A percentile compares a stretch with the other conserved stretches of the same genome.
Conservation (phyloP, 1,140 invertebrate genomes). For the Drosophila prosaltans region DNA sequence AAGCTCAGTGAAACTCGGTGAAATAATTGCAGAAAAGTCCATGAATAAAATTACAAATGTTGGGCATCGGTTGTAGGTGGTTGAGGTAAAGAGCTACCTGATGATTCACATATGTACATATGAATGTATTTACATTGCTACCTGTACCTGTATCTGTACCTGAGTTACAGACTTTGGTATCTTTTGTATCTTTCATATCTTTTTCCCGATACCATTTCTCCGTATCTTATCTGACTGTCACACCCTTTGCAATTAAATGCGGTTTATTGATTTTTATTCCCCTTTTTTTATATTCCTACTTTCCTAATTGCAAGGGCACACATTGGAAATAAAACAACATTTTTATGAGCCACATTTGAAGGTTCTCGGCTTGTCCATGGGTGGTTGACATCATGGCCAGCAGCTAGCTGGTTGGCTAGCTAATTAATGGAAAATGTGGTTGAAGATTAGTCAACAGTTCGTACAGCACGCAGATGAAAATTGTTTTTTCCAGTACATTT, state of each 20-base stretch:
- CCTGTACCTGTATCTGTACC: constrained; percentile 15
- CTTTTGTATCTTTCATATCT: constrained; percentile 33
- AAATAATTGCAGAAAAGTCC: constrained; percentile 71
- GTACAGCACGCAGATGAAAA: not conserved
- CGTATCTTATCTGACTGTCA: constrained; percentile 34
- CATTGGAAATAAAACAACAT: constrained; percentile 32
- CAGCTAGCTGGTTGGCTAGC: constrained; percentile 4
- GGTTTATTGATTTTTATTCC: constrained; percentile 40
- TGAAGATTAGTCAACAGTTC: constrained; percentile 15
- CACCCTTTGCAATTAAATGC: constrained; percentile 24
- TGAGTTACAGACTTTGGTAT: not conserved
- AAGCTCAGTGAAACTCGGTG: constrained; percentile 73
- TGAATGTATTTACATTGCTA: not conserved
- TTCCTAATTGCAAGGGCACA: constrained; percentile 11
- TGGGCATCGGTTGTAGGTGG: constrained; percentile 40
- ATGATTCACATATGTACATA: constrained; percentile 4
- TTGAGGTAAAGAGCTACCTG: constrained; percentile 14
- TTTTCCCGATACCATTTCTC: constrained; percentile 28
- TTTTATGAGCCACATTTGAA: constrained; percentile 30
- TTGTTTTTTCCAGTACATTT: constrained; percentile 33
- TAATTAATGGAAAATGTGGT: constrained; percentile 26
- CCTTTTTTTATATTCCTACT: constrained; percentile 28
- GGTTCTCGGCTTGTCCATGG: constrained; percentile 3
- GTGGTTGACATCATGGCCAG: constrained; percentile 16
- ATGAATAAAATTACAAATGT: constrained; percentile 66